These are phyloP conservation scores for Archaeoteleia sp. DNA, from an alignment of 2,888 invertebrate species.

Conservation along the genomic window DNA sequence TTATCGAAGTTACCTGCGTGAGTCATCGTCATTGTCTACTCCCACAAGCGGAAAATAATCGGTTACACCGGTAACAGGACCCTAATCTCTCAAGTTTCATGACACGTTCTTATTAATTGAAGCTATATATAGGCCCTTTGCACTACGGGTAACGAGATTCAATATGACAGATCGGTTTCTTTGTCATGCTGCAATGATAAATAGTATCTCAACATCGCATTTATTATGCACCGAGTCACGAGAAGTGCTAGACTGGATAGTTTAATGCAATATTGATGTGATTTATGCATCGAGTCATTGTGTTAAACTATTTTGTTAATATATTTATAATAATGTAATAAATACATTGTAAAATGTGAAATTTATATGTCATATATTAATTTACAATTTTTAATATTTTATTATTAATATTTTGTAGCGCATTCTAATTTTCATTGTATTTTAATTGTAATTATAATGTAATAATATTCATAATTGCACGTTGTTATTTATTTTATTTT, in stretches of 20 bases:
- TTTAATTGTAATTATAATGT: too few species aligned
- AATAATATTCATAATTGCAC: too few species aligned
- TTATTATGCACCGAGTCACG: slow-evolving; percentile 17
- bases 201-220: slow-evolving; percentile 18
- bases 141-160: not conserved
- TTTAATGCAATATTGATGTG: not conserved
- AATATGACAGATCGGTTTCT: slow-evolving; percentile 32
- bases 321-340: too few species aligned
- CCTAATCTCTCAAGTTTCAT: slow-evolving; percentile 31
- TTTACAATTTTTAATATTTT: too few species aligned
- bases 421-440: too few species aligned
- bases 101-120: slow-evolving; percentile 42
- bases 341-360: too few species aligned
- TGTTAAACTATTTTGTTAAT: too few species aligned
- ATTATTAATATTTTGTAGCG: too few species aligned
- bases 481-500: too few species aligned
- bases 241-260: slow-evolving; percentile 3
- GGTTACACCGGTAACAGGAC: slow-evolving; percentile 20
- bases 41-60: slow-evolving; percentile 17
- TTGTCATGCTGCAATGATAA: slow-evolving; percentile 25
- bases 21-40: slow-evolving; percentile 39
- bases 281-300: too few species aligned
- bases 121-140: slow-evolving; percentile 8
- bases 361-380: too few species aligned
- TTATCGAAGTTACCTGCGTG: slow-evolving; percentile 26